Evolutionary conservation across 2,797 vertebrate species (phyloP).

Genomic region (Helarctos malayanus): DNA sequence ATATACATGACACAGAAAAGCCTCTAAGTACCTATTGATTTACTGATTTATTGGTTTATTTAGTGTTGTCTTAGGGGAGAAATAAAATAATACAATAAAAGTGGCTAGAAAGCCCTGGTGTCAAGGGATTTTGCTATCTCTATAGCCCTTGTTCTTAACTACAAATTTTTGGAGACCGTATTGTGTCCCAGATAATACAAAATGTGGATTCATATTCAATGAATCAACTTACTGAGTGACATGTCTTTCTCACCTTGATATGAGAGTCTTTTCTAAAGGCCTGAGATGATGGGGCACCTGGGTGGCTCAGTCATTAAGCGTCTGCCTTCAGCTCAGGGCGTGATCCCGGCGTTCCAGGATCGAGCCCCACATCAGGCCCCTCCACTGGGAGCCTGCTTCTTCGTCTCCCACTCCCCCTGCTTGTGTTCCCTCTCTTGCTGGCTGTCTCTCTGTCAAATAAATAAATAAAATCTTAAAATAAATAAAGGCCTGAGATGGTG

Average conservation of each 20-base stretch:
- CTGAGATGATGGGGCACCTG: background rate
- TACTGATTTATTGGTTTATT: conserved; percentile 69
- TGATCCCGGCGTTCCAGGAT: too few relatives aligned
- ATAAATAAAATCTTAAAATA: too few relatives aligned
- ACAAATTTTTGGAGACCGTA: conserved; percentile 53
- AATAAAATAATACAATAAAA: conserved; percentile 64
- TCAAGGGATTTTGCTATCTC: conserved; percentile 48
- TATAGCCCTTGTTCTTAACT: conserved; percentile 47
- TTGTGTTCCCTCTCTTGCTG: too few relatives aligned
- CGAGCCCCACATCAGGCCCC: too few relatives aligned
- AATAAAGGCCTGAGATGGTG: background rate
- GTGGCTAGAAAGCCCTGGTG: background rate
- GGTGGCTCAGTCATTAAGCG: too few relatives aligned
- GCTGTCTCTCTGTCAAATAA: too few relatives aligned
- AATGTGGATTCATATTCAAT: conserved; percentile 64
- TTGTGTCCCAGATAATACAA: conserved; percentile 54
- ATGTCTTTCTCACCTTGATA: conserved; percentile 17
- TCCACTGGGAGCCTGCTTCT: too few relatives aligned
- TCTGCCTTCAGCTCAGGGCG: too few relatives aligned
- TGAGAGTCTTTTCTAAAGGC: conserved; percentile 36
- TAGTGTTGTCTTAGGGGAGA: background rate
- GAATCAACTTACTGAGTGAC: conserved; percentile 24
- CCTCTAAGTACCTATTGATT: background rate
- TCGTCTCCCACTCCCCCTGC: too few relatives aligned
- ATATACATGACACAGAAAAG: conserved; percentile 24